Evolutionary conservation across 2,797 vertebrate species (phyloP).

Genomic region (Cheirogaleus major): DNA sequence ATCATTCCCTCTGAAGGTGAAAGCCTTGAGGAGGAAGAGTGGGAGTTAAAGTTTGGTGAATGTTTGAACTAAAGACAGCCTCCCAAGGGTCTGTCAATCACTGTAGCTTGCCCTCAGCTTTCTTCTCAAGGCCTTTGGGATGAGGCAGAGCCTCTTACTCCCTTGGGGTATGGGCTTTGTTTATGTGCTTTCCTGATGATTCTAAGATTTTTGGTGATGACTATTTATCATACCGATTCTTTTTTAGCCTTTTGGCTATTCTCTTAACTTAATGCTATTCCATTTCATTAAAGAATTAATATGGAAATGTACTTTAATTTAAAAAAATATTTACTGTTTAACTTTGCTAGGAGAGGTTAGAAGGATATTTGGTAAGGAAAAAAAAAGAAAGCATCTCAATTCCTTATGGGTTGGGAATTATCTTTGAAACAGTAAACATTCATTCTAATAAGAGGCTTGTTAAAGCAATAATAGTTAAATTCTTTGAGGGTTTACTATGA

Average conservation of each 20-base stretch:
- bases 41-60: neutral
- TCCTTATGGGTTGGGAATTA: neutral
- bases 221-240: neutral
- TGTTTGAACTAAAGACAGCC: neutral
- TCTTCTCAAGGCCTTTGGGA: neutral
- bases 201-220: neutral
- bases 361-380: neutral
- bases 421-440: neutral
- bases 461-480: neutral
- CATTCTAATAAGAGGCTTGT: conserved; percentile 20
- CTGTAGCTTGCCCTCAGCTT: neutral
- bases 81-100: neutral
- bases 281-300: conserved; percentile 14
- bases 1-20: neutral
- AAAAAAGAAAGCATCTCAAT: neutral
- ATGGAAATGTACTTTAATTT: neutral
- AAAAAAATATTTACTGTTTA: neutral
- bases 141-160: neutral
- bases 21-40: neutral
- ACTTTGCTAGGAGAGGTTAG: conserved; percentile 6
- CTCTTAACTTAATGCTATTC: neutral
- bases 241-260: conserved; percentile 21
- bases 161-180: neutral
- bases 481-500: conserved; percentile 19
- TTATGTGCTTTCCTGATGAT: conserved; percentile 15